Evolutionary conservation across 37 sponge, comb jelly and placozoan species (phyloP), one percentile per base, ranked within the genome.

Genomic region (Eunapius fragilis): DNA sequence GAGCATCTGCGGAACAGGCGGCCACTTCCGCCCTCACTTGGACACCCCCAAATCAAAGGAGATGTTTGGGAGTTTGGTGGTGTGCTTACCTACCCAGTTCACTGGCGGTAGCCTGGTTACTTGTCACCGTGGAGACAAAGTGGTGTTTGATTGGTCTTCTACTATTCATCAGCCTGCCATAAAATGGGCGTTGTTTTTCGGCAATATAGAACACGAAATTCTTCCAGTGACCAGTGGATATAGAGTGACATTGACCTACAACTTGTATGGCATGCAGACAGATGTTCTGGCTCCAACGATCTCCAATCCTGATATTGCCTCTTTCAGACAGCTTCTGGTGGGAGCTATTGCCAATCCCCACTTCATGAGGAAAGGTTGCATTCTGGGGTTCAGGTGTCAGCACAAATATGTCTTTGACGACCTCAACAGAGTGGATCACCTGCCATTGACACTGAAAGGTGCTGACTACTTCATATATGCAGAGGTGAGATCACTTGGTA

Each of bases 21-120:
- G 86, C 23, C 41, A 32, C 31, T 85, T 85, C 31, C 77, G 77
- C 71, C 2, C 78, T 34, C 79, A 81, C 68, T 37, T 81, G 26
- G 82, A 81, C 58, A 81, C 82, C 26, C 82, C 82, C 32, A n/a
- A 70, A 7, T 79, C 87, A 31, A 22, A n/a, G n/a, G 23, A 69
- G 3, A 85, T 85, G 86, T 85, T 85, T 85, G 86, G 86, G 22
- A 85, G 86, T 68, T 71, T 85, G 25, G 86, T 85, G 5, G 70
- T 85, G 31, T 85, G 86, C 67, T 71, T 85, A 24, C 86, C 86
- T 33, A 67, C 79, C 27, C 72, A 31, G 10, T 84, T 84, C 33
- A 68, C 75, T 75, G 84, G 84, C 31, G 84, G 84, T 45, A 50
- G n/a, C 26, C 68, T 84, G 0, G 84, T 84, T 25, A 84, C 84